These are phyloP conservation scores for Pteronura brasiliensis DNA, from an alignment of 2,113 vertebrate genomes.

Conservation along the genomic window DNA sequence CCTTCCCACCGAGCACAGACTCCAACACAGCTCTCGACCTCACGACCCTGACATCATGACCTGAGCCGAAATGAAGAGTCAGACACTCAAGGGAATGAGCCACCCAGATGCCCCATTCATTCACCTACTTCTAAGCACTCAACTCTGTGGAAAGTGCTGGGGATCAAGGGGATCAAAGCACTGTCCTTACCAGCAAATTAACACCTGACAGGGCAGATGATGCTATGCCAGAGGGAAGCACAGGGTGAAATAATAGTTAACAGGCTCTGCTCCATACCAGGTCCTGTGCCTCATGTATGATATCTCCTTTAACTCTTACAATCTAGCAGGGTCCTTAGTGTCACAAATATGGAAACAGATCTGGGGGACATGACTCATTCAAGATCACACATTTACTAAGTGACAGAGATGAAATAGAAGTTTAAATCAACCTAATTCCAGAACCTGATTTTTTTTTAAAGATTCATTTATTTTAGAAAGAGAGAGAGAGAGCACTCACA, in stretches of 20 bases:
- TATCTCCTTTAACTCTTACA: background rate
- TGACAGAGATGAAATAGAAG: background rate
- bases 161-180: background rate
- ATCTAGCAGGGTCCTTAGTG: background rate
- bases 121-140: background rate
- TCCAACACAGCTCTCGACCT: background rate
- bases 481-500: background rate
- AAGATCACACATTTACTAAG: background rate
- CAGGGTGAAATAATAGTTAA: no score
- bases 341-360: background rate
- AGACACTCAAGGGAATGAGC: background rate
- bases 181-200: background rate
- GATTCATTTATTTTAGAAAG: background rate
- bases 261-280: background rate
- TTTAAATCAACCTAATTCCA: background rate
- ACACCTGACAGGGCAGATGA: background rate
- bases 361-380: background rate
- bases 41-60: background rate
- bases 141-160: background rate
- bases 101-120: background rate
- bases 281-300: rapidly evolving
- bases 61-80: background rate
- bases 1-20: background rate
- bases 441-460: background rate
- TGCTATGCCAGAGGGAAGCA: background rate